Evolutionary conservation across 2,888 invertebrate genomes (phyloP).

Genomic region (Amphipoea oculea): DNA sequence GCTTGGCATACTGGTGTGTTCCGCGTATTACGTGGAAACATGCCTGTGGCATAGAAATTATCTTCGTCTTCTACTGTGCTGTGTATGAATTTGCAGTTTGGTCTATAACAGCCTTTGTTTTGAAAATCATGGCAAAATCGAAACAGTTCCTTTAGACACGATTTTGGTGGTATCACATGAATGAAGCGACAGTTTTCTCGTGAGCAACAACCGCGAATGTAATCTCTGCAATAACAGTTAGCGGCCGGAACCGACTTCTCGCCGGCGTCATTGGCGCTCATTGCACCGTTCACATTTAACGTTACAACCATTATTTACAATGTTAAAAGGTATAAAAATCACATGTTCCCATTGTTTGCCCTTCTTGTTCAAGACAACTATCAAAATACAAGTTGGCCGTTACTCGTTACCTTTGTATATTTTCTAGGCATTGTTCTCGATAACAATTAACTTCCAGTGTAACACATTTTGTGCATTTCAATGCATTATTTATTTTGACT

Average conservation of each 20-base stretch:
- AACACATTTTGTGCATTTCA: background rate
- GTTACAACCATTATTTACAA: conserved; percentile 71
- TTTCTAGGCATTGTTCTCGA: conserved; percentile 6
- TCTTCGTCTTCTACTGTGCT: conserved; percentile 93
- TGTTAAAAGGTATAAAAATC: conserved; percentile 13
- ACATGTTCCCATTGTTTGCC: conserved; percentile 45
- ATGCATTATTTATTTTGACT: conserved; percentile 12
- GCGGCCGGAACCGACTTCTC: conserved; percentile 73
- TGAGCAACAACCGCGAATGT: conserved; percentile 86
- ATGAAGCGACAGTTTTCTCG: conserved; percentile 90
- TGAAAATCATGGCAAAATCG: conserved; percentile 92
- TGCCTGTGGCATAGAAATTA: conserved; percentile 91
- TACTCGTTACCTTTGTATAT: conserved; percentile 35
- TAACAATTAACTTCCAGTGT: background rate
- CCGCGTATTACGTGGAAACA: conserved; percentile 89
- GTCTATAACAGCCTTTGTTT: conserved; percentile 92
- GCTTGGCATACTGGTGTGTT: conserved; percentile 91
- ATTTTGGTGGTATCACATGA: conserved; percentile 83
- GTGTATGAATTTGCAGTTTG: conserved; percentile 93
- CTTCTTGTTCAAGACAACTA: conserved; percentile 6
- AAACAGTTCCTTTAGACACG: conserved; percentile 82
- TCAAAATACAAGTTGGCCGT: conserved; percentile 13
- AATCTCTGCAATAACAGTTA: conserved; percentile 87
- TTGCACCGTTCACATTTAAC: conserved; percentile 68
- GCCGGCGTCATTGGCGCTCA: conserved; percentile 77